Conservation (phyloP, 2,888 invertebrate species). For the Rutpela maculata region DNA sequence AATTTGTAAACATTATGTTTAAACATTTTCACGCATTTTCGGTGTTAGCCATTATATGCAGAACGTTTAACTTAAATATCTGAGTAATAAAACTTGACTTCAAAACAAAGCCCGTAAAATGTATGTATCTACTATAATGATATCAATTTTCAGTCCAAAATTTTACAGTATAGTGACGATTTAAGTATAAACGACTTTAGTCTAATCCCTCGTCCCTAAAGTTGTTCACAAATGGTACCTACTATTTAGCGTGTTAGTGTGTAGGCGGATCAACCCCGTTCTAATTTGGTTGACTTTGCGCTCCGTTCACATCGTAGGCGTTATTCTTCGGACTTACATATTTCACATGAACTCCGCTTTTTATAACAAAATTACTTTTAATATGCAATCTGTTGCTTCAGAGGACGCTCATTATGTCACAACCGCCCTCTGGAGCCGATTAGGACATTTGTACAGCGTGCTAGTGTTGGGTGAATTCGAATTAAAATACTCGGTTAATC, state of each 20-base stretch:
- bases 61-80: not conserved
- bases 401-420: constrained; percentile 32
- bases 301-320: constrained; percentile 54
- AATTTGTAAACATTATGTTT: too few relatives aligned
- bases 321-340: constrained; percentile 47
- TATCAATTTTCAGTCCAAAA: constrained; percentile 7
- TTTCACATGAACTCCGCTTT: constrained; percentile 34
- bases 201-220: constrained; percentile 20
- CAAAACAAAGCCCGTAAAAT: not conserved
- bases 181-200: constrained; percentile 5
- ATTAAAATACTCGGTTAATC: too few relatives aligned
- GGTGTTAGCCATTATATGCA: too few relatives aligned
- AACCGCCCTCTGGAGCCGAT: constrained; percentile 19
- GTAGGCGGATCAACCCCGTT: constrained; percentile 56
- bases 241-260: constrained; percentile 49
- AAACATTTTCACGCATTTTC: too few relatives aligned
- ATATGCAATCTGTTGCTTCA: constrained; percentile 34
- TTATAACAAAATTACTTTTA: constrained; percentile 34
- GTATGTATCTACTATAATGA: not conserved
- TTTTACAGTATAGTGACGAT: constrained; percentile 1
- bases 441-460: constrained; percentile 23
- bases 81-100: not conserved
- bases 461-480: too few relatives aligned
- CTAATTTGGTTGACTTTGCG: constrained; percentile 53
- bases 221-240: constrained; percentile 49